These are phyloP conservation scores for Sarcoramphus papa DNA, from an alignment of 2,797 vertebrate species.

Conservation along the genomic window DNA sequence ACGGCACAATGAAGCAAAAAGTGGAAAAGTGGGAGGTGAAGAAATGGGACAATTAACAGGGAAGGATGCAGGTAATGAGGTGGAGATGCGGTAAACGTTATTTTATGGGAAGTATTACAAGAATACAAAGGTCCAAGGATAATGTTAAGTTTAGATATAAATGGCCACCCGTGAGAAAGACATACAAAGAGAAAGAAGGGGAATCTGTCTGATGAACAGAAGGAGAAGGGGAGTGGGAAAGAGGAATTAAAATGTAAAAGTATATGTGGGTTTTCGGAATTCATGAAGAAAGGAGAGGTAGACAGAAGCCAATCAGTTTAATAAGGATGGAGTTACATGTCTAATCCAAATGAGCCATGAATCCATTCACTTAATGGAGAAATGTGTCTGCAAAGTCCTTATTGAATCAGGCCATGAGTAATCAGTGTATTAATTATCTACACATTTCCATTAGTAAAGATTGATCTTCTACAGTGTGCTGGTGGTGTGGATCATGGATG, in stretches of 20 bases:
- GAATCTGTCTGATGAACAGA: background rate
- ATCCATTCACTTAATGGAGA: background rate
- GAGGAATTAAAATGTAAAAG: background rate
- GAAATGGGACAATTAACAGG: background rate
- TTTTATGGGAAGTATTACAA: background rate
- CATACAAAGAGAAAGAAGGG: background rate
- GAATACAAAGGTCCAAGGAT: background rate
- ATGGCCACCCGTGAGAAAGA: background rate
- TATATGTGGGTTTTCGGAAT: background rate
- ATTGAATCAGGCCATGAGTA: background rate
- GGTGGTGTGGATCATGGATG: background rate
- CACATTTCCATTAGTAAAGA: constrained; percentile 3
- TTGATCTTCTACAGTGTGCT: background rate
- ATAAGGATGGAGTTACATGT: constrained; percentile 9
- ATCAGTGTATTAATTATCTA: constrained; percentile 1
- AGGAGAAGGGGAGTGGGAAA: background rate
- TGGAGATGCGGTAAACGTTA: background rate
- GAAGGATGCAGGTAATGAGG: background rate
- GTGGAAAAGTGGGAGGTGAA: background rate
- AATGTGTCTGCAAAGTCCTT: background rate
- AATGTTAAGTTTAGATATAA: background rate
- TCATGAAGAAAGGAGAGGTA: background rate
- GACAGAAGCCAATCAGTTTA: background rate
- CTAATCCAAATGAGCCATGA: constrained; percentile 35
- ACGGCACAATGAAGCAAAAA: background rate